phyloP scores from a whole-genome alignment of 30 jellyfish, hydroid and myxozoan genomes.

The Catostylus mosaicus region DNA sequence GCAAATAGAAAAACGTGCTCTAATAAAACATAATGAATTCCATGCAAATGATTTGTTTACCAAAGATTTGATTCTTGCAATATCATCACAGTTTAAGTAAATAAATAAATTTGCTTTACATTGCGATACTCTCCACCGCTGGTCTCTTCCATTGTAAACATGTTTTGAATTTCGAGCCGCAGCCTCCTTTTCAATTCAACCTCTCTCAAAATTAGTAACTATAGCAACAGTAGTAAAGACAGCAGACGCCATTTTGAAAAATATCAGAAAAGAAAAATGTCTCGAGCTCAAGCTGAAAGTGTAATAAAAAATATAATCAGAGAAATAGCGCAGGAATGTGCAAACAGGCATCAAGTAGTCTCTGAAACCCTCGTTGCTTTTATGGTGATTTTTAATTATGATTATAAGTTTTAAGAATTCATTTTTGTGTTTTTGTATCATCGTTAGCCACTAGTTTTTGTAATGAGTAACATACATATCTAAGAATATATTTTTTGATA shows the following conservation, averaged over 20 bases:
- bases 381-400: conserved; percentile 57
- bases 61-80: too few relatives aligned
- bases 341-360: conserved; percentile 80
- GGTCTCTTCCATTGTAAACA: not conserved
- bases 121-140: not conserved
- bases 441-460: not conserved
- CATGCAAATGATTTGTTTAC: too few relatives aligned
- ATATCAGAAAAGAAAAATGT: conserved; percentile 72
- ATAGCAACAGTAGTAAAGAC: not conserved
- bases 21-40: too few relatives aligned
- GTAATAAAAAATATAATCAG: conserved; percentile 86
- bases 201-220: not conserved
- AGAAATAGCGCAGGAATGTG: conserved; percentile 94
- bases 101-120: too few relatives aligned
- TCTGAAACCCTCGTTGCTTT: conserved; percentile 96
- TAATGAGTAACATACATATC: not conserved
- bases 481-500: too few relatives aligned
- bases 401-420: too few relatives aligned
- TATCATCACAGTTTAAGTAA: too few relatives aligned
- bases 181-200: conserved; percentile 42
- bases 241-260: not conserved
- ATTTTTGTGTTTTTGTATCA: too few relatives aligned
- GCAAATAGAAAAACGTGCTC: too few relatives aligned
- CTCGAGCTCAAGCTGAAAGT: conserved; percentile 96
- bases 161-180: conserved; percentile 39